Conservation (phyloP, 2,888 invertebrate genomes). For the Blastobasis lacticolella region DNA sequence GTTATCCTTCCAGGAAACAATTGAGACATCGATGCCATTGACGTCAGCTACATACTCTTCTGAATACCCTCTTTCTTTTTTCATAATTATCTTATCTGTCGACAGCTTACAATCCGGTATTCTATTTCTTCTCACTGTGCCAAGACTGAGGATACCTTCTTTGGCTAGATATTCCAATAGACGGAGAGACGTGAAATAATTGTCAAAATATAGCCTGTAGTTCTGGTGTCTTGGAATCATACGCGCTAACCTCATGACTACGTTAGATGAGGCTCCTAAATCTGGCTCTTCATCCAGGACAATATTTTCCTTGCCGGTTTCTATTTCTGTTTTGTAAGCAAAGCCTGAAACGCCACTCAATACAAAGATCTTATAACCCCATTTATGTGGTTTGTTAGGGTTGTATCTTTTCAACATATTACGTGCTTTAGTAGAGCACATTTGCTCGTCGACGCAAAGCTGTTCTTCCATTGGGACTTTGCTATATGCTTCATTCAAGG, state of each 20-base stretch:
- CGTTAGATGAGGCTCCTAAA: conserved; percentile 22
- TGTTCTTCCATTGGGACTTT: conserved; percentile 16
- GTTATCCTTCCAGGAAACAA: conserved; percentile 29
- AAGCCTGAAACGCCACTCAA: conserved; percentile 24
- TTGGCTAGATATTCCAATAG: conserved; percentile 24
- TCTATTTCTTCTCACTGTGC: conserved; percentile 22
- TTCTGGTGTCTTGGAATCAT: conserved; percentile 21
- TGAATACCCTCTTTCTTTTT: conserved; percentile 17
- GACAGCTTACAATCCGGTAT: conserved; percentile 23
- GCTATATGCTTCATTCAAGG: conserved; percentile 10
- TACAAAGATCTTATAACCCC: conserved; percentile 29
- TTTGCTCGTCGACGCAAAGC: conserved; percentile 25
- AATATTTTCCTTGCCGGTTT: conserved; percentile 25
- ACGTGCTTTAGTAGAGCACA: conserved; percentile 23
- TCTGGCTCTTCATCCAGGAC: conserved; percentile 16
- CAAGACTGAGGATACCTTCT: conserved; percentile 18
- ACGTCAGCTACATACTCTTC: conserved; percentile 11
- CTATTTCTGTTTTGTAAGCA: conserved; percentile 26
- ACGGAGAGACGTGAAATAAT: conserved; percentile 20
- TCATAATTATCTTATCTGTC: conserved; percentile 19
- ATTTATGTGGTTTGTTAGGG: conserved; percentile 34
- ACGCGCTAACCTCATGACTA: no score
- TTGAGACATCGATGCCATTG: conserved; percentile 19
- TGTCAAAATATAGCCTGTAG: conserved; percentile 25
- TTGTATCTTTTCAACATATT: conserved; percentile 27